Conservation (phyloP, 2,888 invertebrate genomes). For the Matsumyia berberina region DNA sequence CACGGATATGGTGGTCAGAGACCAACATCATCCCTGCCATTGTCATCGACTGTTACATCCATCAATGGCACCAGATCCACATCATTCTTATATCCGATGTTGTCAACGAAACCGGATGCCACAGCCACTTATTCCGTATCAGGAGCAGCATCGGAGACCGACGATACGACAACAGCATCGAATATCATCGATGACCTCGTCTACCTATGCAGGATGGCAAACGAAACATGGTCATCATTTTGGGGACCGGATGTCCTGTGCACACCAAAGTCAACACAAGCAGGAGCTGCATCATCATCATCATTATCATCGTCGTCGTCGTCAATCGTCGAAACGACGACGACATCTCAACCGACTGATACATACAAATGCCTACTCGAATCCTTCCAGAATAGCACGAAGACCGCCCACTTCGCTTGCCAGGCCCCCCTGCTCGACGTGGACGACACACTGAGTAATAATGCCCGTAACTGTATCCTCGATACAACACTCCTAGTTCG, state of each 20-base stretch:
- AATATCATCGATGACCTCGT: slow-evolving; percentile 72
- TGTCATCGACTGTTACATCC: slow-evolving; percentile 56
- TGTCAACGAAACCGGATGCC: slow-evolving; percentile 58
- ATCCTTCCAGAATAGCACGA: slow-evolving; percentile 78
- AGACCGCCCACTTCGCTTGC: slow-evolving; percentile 79
- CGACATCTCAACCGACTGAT: slow-evolving; percentile 63
- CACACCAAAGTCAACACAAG: slow-evolving; percentile 60
- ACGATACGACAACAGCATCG: slow-evolving; percentile 62
- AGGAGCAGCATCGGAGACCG: slow-evolving; percentile 17
- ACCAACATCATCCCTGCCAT: slow-evolving; percentile 78
- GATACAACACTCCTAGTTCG: slow-evolving; percentile 80
- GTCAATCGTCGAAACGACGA: slow-evolving; percentile 15
- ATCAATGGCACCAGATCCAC: slow-evolving; percentile 55
- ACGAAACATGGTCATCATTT: slow-evolving; percentile 77
- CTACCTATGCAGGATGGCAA: slow-evolving; percentile 79
- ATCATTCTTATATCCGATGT: slow-evolving; percentile 60
- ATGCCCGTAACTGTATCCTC: slow-evolving; percentile 78
- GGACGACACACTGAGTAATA: slow-evolving; percentile 55
- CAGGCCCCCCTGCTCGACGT: slow-evolving; percentile 43
- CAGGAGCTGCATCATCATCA: slow-evolving; percentile 2
- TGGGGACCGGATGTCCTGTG: slow-evolving; percentile 81
- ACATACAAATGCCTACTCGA: slow-evolving; percentile 82
- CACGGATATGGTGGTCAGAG: slow-evolving; percentile 82
- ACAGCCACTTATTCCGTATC: slow-evolving; percentile 26
- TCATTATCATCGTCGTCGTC: slow-evolving; percentile 20